Evolutionary conservation across 2,113 vertebrate species (phyloP).

Genomic region (Xenopus tropicalis): DNA sequence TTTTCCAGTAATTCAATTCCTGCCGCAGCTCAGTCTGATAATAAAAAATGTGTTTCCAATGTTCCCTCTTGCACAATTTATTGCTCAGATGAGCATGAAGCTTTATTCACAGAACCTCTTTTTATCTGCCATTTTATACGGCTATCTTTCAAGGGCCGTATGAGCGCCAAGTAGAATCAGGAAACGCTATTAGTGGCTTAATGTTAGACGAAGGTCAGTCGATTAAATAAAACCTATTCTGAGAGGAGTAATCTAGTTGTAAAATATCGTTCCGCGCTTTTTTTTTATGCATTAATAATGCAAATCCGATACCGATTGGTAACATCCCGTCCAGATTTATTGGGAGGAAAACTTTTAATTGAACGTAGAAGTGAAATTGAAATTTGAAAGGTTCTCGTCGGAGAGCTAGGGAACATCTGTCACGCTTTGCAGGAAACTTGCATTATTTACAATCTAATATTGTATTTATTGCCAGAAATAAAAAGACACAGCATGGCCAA

Average conservation of each 20-base stretch:
- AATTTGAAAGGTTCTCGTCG: too few relatives aligned
- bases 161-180: slow-evolving; percentile 27
- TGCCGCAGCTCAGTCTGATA: slow-evolving; percentile 26
- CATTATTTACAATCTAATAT: too few relatives aligned
- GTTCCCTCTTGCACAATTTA: slow-evolving; percentile 46
- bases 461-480: too few relatives aligned
- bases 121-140: slow-evolving; percentile 36
- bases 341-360: background rate
- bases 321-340: background rate
- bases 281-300: slow-evolving; percentile 19
- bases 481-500: too few relatives aligned
- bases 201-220: slow-evolving; percentile 42
- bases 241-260: slow-evolving; percentile 10
- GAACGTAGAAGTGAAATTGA: too few relatives aligned
- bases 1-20: slow-evolving; percentile 29
- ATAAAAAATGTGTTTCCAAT: slow-evolving; percentile 44
- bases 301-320: background rate
- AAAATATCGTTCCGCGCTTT: slow-evolving; percentile 21
- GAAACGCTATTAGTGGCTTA: slow-evolving; percentile 36
- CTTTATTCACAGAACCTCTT: slow-evolving; percentile 20
- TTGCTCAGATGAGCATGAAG: slow-evolving; percentile 43
- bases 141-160: slow-evolving; percentile 30
- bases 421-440: too few relatives aligned
- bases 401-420: too few relatives aligned
- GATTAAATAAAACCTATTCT: slow-evolving; percentile 39